These are phyloP conservation scores for Frankliniella intonsa DNA, from an alignment of 2,888 invertebrate species.

Conservation along the genomic window DNA sequence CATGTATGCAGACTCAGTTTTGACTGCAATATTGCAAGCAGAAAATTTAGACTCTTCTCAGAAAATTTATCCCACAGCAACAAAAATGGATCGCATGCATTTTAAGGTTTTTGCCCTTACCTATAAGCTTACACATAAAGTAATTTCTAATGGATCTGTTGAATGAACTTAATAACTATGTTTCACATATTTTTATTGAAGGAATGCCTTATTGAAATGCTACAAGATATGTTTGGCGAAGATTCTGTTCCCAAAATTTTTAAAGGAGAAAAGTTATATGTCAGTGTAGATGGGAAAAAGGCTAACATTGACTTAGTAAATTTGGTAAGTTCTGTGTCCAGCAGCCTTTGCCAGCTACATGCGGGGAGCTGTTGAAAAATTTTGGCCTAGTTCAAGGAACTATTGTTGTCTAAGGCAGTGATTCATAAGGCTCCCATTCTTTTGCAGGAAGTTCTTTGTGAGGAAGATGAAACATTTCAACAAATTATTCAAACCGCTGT, in stretches of 20 bases:
- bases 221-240: slow-evolving; percentile 94
- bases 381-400: background rate
- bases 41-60: slow-evolving; percentile 62
- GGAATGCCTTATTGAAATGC: slow-evolving; percentile 83
- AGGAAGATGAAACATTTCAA: slow-evolving; percentile 73
- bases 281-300: slow-evolving; percentile 76
- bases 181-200: slow-evolving; percentile 43
- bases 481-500: slow-evolving; percentile 83
- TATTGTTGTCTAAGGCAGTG: background rate
- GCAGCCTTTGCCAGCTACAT: background rate
- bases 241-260: slow-evolving; percentile 90
- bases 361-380: background rate
- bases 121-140: background rate
- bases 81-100: slow-evolving; percentile 83
- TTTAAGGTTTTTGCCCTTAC: slow-evolving; percentile 60
- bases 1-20: slow-evolving; percentile 95
- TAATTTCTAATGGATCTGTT: slow-evolving; percentile 27
- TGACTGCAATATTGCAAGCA: slow-evolving; percentile 82
- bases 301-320: slow-evolving; percentile 80
- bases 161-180: slow-evolving; percentile 28
- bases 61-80: slow-evolving; percentile 56
- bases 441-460: slow-evolving; percentile 70
- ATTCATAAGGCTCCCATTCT: slow-evolving; percentile 35
- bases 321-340: slow-evolving; percentile 54
- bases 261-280: slow-evolving; percentile 80